Base-by-base conservation (phyloP, 1,140 invertebrate species). In the Aradophagus sp. region DNA sequence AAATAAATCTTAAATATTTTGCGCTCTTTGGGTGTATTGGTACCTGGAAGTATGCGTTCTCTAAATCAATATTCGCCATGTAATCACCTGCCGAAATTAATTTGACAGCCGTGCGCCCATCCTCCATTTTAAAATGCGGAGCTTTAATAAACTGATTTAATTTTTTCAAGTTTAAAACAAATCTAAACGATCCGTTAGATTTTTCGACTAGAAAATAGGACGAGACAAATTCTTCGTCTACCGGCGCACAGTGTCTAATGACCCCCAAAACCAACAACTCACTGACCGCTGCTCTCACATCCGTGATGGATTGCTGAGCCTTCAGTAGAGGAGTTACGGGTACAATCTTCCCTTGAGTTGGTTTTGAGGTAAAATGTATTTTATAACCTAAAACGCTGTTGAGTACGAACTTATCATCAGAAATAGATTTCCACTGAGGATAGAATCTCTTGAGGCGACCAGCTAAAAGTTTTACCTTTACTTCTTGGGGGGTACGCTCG, bases 1-100 rank as follows among this genome's bases (percentile, higher is more conserved):
- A 47, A n/a, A 34, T 20, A 8, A 47, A 47, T 8, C 44, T 15
- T 4, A 34, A 47, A 34, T 15, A 47, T 13, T 34, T 47, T 7
- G 6, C 2, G 20, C 5, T 13, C 1, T 31, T 7, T n/a, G n/a
- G 0, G 3, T 31, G 1, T 26, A 47, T n/a, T 12, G 16, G 29
- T 4, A 47, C 17, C 0, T 12, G 31, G 7, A 20, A 47, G 34
- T 47, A 47, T 1, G 44, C 29, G 20, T 47, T 13, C n/a, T 20
- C 8, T 4, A 47, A 10, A 8, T 34, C 44, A 4, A 47, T 3
- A 13, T 12, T 20, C 5, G 15, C 15, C 29, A 47, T 32, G 8
- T 15, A 47, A 47, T 34, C 15, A 7, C 11, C 29, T 13, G 1
- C n/a, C 1, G 12, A 34, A 1, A 47, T 11, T 4, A 47, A 27